Conservation (phyloP, 2,113 vertebrate species). For the Burhinus bistriatus region DNA sequence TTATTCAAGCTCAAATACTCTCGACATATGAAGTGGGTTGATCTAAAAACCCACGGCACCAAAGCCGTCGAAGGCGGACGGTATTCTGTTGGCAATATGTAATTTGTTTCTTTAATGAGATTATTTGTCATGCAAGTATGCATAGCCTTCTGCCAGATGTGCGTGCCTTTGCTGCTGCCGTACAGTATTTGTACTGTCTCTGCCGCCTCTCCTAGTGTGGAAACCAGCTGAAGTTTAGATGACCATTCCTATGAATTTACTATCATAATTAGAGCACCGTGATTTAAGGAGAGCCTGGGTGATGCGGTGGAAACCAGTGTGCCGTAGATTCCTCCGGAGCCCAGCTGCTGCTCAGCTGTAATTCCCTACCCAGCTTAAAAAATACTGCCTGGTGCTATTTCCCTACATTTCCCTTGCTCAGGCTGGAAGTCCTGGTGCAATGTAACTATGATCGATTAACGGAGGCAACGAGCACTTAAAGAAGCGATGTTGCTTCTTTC, state of each 20-base stretch:
- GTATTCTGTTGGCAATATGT: neutral
- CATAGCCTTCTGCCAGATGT: neutral
- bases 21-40: neutral
- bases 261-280: neutral
- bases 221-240: neutral
- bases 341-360: neutral
- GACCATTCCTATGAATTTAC: neutral
- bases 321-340: neutral
- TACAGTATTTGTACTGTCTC: neutral
- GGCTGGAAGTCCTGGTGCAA: neutral
- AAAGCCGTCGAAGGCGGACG: neutral
- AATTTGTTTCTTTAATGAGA: conserved; percentile 51
- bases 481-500: neutral
- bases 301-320: neutral
- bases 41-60: neutral
- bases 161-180: neutral
- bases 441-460: neutral
- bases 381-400: neutral
- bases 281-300: too few species aligned
- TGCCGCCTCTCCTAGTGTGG: neutral
- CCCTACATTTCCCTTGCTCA: neutral
- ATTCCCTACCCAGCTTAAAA: neutral
- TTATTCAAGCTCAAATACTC: conserved; percentile 39
- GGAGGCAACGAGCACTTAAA: neutral
- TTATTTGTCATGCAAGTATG: conserved; percentile 10